Percentiles rank a stretch among this genome's conserved stretches.
phyloP scores from a whole-genome alignment of 2,888 invertebrate species.

The Homarus gammarus region DNA sequence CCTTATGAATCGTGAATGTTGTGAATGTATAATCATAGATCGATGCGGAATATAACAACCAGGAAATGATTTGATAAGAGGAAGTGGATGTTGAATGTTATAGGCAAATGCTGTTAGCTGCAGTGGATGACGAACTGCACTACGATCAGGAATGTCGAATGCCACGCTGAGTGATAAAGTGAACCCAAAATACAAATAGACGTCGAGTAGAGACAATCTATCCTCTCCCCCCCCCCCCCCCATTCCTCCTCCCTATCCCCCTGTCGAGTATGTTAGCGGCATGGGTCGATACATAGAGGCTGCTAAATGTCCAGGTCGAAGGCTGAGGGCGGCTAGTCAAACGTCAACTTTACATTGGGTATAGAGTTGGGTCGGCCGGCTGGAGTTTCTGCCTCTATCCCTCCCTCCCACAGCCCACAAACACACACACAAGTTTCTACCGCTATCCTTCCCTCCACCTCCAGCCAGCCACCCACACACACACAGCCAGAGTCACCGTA shows the following conservation, averaged over 20 bases:
- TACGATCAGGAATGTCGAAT: too few species aligned
- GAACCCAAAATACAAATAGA: too few species aligned
- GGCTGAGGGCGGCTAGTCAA: constrained; percentile 27
- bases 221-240: not conserved
- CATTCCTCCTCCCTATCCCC: not conserved
- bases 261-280: constrained; percentile 34
- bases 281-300: constrained; percentile 39
- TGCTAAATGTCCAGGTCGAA: constrained; percentile 34
- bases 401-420: not conserved
- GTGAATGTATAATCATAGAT: too few species aligned
- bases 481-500: not conserved
- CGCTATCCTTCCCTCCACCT: not conserved
- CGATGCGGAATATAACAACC: too few species aligned
- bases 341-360: constrained; percentile 14
- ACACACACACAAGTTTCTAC: not conserved
- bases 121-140: too few species aligned
- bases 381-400: not conserved
- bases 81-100: too few species aligned
- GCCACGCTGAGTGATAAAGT: too few species aligned
- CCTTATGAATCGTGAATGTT: too few species aligned
- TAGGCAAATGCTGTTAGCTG: too few species aligned
- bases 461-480: too few species aligned
- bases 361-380: not conserved
- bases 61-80: too few species aligned
- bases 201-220: too few species aligned